Evolutionary conservation across 2,888 invertebrate genomes (phyloP).

Genomic region (Eupeodes latifasciatus): DNA sequence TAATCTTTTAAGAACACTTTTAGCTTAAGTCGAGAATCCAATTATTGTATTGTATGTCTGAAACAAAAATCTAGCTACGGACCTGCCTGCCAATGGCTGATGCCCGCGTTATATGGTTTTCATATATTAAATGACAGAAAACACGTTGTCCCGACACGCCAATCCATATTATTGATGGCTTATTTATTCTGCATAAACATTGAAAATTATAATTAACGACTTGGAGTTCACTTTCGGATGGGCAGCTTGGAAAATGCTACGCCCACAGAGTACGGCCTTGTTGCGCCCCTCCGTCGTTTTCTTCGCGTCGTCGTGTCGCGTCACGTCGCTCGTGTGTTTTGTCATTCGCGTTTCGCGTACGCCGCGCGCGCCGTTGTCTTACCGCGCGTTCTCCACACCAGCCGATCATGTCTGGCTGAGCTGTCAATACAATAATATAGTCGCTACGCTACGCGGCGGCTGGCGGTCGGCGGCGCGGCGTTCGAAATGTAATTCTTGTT

Average conservation of each 20-base stretch:
- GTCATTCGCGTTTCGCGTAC: background rate
- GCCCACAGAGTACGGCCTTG: conserved; percentile 78
- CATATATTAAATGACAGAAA: conserved; percentile 78
- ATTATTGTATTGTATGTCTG: no score
- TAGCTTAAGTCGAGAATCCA: no score
- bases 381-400: conserved; percentile 43
- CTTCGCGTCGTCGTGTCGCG: background rate
- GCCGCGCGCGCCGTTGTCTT: conserved; percentile 20
- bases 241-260: conserved; percentile 74
- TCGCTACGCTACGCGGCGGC: background rate
- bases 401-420: conserved; percentile 61
- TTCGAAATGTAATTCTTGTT: background rate
- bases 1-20: no score
- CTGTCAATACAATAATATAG: conserved; percentile 64
- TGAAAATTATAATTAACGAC: conserved; percentile 79
- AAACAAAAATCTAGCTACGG: background rate
- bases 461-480: background rate
- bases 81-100: conserved; percentile 3
- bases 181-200: conserved; percentile 79
- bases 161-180: conserved; percentile 78
- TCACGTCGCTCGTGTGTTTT: background rate
- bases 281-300: conserved; percentile 45
- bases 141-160: conserved; percentile 79
- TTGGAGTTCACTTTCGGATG: conserved; percentile 72
- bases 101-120: conserved; percentile 75